phyloP scores from a whole-genome alignment of 1,140 invertebrate genomes.

The Pristionchus pacificus region DNA sequence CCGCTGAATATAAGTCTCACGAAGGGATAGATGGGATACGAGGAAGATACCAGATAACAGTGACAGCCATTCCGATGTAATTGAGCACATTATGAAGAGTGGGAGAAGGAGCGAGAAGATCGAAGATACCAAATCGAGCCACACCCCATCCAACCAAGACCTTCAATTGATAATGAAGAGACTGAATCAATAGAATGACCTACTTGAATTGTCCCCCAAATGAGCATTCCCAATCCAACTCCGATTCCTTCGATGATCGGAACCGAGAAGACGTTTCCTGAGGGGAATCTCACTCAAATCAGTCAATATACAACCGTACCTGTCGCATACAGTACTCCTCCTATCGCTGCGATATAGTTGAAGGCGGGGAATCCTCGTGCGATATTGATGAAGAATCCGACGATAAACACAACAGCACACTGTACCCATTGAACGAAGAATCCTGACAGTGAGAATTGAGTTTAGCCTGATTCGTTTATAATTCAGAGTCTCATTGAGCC shows the following conservation, averaged over 20 bases:
- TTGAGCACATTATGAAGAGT: constrained; percentile 39
- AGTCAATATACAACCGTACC: constrained; percentile 27
- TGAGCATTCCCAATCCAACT: constrained; percentile 36
- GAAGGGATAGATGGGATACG: not conserved
- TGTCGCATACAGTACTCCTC: constrained; percentile 50
- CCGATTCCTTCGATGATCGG: constrained; percentile 41
- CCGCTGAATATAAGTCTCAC: constrained; percentile 29
- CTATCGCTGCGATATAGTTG: constrained; percentile 42
- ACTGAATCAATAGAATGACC: not conserved
- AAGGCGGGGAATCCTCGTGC: constrained; percentile 45
- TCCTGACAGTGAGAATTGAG: constrained; percentile 30
- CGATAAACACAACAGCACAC: constrained; percentile 46
- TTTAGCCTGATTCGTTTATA: too few relatives aligned
- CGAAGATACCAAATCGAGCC: constrained; percentile 50
- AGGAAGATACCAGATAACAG: constrained; percentile 33
- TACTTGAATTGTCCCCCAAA: constrained; percentile 40
- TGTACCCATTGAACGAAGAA: constrained; percentile 55
- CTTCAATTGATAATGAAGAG: constrained; percentile 28
- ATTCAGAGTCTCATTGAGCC: too few relatives aligned
- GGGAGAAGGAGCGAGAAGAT: constrained; percentile 39
- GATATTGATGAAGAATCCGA: constrained; percentile 47
- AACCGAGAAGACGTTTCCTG: constrained; percentile 37
- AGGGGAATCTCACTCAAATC: constrained; percentile 7
- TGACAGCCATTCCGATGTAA: constrained; percentile 44
- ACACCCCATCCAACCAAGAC: constrained; percentile 52